Percentiles rank a stretch among this genome's conserved stretches.
Evolutionary conservation across 2,888 invertebrate genomes (phyloP).

Genomic region (Apotomis turbidana): DNA sequence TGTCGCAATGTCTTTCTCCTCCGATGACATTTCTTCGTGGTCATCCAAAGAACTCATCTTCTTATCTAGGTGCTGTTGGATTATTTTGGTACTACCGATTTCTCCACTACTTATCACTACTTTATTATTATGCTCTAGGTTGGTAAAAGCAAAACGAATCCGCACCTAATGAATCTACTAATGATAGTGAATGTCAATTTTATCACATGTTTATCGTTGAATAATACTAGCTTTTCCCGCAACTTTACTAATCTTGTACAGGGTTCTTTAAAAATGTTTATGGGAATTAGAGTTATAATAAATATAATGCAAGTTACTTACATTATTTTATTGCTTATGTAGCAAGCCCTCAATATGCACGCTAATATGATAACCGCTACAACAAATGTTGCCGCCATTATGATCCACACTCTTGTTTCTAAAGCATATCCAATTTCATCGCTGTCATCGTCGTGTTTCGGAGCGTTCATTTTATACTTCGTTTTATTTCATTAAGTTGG

Average conservation of each 20-base stretch:
- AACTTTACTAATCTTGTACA: neutral
- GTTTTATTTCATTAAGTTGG: neutral
- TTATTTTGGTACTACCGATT: no score
- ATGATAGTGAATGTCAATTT: neutral
- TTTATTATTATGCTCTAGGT: no score
- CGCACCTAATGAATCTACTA: neutral
- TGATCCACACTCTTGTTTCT: neutral
- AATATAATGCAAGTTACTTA: neutral
- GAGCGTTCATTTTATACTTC: conserved; percentile 5
- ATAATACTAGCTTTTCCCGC: conserved; percentile 1
- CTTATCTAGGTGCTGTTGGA: neutral
- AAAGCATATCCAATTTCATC: neutral
- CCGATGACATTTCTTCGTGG: neutral
- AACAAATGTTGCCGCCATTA: neutral
- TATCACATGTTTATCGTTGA: conserved; percentile 5
- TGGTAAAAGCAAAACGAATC: neutral
- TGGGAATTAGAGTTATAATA: neutral
- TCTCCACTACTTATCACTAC: no score
- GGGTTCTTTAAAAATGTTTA: neutral
- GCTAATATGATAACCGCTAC: neutral
- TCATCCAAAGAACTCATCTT: conserved; percentile 5
- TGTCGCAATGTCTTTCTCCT: neutral
- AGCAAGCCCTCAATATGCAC: conserved; percentile 7
- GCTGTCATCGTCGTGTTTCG: neutral
- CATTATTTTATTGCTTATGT: conserved; percentile 9